These are phyloP conservation scores for Exocentrus adspersus DNA, from an alignment of 2,888 invertebrate genomes.

Conservation along the genomic window DNA sequence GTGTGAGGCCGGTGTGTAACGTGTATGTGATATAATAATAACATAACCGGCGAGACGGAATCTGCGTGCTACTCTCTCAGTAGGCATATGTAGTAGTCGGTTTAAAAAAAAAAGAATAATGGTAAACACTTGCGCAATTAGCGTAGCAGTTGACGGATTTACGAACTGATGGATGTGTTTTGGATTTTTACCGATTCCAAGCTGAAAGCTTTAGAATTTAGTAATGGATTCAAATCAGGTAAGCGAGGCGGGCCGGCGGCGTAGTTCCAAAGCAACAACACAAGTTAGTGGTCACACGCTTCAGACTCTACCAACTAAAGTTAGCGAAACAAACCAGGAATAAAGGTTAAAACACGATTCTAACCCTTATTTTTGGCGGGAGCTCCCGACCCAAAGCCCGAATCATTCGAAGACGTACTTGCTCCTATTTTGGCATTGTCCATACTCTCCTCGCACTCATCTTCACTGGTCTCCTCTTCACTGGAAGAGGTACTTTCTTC, in stretches of 20 bases:
- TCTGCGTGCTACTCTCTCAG: too few species aligned
- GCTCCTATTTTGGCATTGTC: constrained; percentile 63
- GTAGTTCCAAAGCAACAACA: not conserved
- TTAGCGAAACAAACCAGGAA: constrained; percentile 30
- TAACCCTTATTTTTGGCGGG: constrained; percentile 74
- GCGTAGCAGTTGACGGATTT: too few species aligned
- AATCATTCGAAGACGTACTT: constrained; percentile 85
- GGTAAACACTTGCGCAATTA: too few species aligned
- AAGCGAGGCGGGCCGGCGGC: too few species aligned
- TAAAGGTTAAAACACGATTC: constrained; percentile 56
- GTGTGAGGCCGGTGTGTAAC: constrained; percentile 2
- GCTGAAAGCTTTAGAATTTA: too few species aligned
- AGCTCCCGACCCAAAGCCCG: constrained; percentile 78
- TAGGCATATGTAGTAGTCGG: too few species aligned
- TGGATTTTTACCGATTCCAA: too few species aligned
- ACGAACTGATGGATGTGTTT: too few species aligned
- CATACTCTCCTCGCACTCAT: constrained; percentile 53
- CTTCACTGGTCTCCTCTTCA: constrained; percentile 49
- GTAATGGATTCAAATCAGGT: too few species aligned
- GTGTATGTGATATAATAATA: too few species aligned
- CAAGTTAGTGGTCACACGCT: not conserved
- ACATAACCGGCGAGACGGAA: too few species aligned
- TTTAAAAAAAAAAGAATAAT: too few species aligned
- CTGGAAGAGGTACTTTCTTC: constrained; percentile 53
- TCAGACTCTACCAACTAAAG: not conserved